Conservation (phyloP, 2,113 vertebrate genomes). For the Climacteris rufus region DNA sequence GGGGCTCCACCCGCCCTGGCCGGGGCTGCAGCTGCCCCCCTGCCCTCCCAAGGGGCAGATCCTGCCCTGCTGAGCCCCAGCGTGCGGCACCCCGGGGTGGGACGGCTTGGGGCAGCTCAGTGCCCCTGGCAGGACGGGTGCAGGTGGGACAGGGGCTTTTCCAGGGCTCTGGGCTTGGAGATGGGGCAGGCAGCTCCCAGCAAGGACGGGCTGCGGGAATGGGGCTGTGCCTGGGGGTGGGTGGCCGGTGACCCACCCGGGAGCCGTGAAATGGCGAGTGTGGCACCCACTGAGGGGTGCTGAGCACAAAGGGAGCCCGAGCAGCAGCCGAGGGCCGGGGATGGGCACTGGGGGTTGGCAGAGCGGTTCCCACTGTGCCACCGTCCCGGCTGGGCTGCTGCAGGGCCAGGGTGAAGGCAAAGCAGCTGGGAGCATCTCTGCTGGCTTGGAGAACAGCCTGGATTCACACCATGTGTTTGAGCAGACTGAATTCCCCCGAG, state of each 20-base stretch:
- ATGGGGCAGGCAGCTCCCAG: neutral
- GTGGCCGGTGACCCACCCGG: neutral
- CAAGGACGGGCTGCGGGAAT: neutral
- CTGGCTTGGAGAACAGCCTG: neutral
- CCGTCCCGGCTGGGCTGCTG: fast-evolving
- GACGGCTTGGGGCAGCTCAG: fast-evolving
- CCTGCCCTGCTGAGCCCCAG: neutral
- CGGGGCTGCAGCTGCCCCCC: neutral
- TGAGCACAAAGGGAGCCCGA: fast-evolving
- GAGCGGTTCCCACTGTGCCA: neutral
- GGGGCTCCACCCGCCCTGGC: neutral
- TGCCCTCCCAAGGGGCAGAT: neutral
- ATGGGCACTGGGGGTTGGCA: fast-evolving
- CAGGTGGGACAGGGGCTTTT: neutral
- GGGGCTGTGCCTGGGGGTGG: neutral
- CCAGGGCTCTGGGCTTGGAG: neutral
- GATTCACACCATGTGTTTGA: neutral
- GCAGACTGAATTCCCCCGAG: neutral
- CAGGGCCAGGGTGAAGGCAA: fast-evolving
- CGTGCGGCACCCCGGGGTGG: fast-evolving
- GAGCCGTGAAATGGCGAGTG: neutral
- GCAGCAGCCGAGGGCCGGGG: neutral
- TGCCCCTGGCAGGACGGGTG: fast-evolving
- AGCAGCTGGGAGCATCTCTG: neutral
- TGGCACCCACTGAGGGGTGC: neutral